A percentile compares a stretch with the other conserved stretches of the same genome.
These are phyloP conservation scores for Eristalinus aeneus DNA, from an alignment of 2,888 invertebrate species.

Conservation along the genomic window DNA sequence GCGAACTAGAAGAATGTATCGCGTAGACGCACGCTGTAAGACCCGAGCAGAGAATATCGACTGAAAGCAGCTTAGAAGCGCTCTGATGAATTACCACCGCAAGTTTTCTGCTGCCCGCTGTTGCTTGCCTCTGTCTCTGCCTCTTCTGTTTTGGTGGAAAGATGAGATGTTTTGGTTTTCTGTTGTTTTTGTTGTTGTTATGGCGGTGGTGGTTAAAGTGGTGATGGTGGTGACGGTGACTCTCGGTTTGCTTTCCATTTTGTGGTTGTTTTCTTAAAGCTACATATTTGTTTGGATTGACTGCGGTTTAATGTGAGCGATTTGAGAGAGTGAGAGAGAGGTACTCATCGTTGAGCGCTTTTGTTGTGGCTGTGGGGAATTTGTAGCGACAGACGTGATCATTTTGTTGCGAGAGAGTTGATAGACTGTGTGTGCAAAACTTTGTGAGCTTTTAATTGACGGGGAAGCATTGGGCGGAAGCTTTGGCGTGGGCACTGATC, in stretches of 20 bases:
- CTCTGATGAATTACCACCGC: conserved; percentile 59
- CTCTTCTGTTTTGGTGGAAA: conserved; percentile 27
- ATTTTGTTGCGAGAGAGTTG: neutral
- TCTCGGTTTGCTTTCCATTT: conserved; percentile 17
- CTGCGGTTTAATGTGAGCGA: conserved; percentile 38
- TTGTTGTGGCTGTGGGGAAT: neutral
- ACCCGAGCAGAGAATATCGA: conserved; percentile 52
- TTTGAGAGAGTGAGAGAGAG: conserved; percentile 13
- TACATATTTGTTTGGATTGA: conserved; percentile 46
- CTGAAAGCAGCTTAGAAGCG: conserved; percentile 58
- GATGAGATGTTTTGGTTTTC: conserved; percentile 37
- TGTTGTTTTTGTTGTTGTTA: conserved; percentile 17
- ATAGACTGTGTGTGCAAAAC: neutral
- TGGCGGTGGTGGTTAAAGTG: neutral
- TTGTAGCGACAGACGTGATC: neutral
- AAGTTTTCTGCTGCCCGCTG: conserved; percentile 7
- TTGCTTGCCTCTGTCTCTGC: neutral
- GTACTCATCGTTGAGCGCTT: conserved; percentile 5
- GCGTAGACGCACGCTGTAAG: conserved; percentile 29
- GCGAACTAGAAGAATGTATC: conserved; percentile 3
- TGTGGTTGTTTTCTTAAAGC: conserved; percentile 9
- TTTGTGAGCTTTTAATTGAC: neutral
- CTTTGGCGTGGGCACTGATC: neutral
- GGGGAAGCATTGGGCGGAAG: neutral
- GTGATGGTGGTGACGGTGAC: neutral